A percentile compares a stretch with the other conserved stretches of the same genome.
phyloP scores from a whole-genome alignment of 2,113 vertebrate genomes.

The Hydrolagus affinis region DNA sequence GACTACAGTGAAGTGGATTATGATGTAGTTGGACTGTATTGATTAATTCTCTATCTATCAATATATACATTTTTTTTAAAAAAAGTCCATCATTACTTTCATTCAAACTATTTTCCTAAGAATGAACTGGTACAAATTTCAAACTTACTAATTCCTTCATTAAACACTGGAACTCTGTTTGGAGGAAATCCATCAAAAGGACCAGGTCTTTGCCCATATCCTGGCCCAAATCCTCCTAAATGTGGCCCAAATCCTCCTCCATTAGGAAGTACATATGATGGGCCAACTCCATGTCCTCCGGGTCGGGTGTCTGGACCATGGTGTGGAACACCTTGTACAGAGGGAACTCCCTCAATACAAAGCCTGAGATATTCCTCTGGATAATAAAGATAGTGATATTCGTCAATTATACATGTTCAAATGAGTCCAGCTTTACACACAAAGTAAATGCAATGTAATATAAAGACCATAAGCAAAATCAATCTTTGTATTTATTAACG shows the following conservation, averaged over 20 bases:
- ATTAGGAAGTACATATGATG: constrained; percentile 35
- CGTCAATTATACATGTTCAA: too few relatives aligned
- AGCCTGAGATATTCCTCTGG: constrained; percentile 66
- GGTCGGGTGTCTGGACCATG: constrained; percentile 45
- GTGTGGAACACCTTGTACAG: constrained; percentile 41
- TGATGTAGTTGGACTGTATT: too few relatives aligned
- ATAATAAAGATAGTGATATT: not conserved
- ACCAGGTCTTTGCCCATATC: not conserved
- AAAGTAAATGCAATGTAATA: too few relatives aligned
- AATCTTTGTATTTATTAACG: too few relatives aligned
- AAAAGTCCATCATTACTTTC: not conserved
- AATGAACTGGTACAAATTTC: not conserved
- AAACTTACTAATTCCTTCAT: constrained; percentile 11
- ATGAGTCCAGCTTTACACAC: too few relatives aligned
- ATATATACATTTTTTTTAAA: not conserved
- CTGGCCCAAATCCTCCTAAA: not conserved
- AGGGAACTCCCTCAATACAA: constrained; percentile 52
- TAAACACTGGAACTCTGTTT: constrained; percentile 46
- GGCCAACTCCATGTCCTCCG: constrained; percentile 42
- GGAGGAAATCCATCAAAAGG: constrained; percentile 44
- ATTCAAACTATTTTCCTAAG: not conserved
- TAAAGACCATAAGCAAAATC: too few relatives aligned
- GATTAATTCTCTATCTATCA: not conserved
- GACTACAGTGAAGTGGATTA: too few relatives aligned
- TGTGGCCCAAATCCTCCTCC: constrained; percentile 43